Conservation (phyloP, 2,113 vertebrate species). For the Phoenicopterus ruber region DNA sequence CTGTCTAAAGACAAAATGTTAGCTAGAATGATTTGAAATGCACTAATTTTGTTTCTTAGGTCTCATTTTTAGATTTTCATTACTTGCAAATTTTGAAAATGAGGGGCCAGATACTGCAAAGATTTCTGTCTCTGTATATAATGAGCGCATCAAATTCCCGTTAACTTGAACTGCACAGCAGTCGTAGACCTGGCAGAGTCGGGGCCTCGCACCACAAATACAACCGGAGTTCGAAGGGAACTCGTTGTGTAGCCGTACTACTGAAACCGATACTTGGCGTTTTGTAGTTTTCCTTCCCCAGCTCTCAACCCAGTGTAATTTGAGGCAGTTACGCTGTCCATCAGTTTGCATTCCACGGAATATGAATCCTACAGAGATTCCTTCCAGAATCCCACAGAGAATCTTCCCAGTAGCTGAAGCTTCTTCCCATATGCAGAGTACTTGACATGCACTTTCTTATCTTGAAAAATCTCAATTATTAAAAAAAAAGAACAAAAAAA, state of each 20-base stretch:
- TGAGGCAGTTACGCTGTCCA: background rate
- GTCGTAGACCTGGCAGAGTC: background rate
- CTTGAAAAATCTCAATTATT: constrained; percentile 25
- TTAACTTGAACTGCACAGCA: background rate
- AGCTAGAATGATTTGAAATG: constrained; percentile 58
- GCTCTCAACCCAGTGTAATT: background rate
- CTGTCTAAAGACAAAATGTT: constrained; percentile 22
- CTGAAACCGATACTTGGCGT: constrained; percentile 46
- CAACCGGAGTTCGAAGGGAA: background rate
- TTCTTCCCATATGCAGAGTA: background rate
- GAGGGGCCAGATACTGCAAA: background rate
- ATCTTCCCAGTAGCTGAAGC: background rate
- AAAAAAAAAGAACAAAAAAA: background rate
- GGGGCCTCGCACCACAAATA: background rate
- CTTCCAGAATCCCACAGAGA: background rate
- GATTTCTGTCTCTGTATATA: background rate
- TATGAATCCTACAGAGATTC: background rate
- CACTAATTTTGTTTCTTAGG: constrained; percentile 61
- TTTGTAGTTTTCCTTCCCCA: background rate
- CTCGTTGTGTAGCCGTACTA: constrained; percentile 40
- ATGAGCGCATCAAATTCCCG: background rate
- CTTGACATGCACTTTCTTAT: constrained; percentile 32
- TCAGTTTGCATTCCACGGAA: background rate
- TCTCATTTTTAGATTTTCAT: constrained; percentile 45
- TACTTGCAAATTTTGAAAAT: constrained; percentile 45